A percentile compares a stretch with the other conserved stretches of the same genome.
Evolutionary conservation across 2,113 vertebrate genomes (phyloP).

Genomic region (Colaptes auratus): DNA sequence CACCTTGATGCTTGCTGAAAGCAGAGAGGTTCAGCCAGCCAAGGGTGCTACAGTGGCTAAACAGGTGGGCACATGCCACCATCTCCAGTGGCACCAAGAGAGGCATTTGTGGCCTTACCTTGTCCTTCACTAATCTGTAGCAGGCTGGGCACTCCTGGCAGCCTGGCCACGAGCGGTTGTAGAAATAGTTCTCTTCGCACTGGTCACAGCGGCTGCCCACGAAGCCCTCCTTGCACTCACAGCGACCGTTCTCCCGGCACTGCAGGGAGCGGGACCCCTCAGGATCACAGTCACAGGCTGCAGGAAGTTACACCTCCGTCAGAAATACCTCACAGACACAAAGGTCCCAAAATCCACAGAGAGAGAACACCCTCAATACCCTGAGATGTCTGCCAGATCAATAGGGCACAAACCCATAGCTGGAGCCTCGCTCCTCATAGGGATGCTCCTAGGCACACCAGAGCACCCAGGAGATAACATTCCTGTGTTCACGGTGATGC

Average conservation of each 20-base stretch:
- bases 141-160: slow-evolving; percentile 97
- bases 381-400: neutral
- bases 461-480: neutral
- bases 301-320: neutral
- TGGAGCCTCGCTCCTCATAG: accelerated
- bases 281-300: slow-evolving; percentile 94
- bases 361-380: neutral
- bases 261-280: slow-evolving; percentile 89
- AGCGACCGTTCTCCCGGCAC: slow-evolving; percentile 87
- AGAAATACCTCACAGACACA: neutral
- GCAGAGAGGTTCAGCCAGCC: neutral
- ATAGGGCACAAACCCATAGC: neutral
- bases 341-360: neutral
- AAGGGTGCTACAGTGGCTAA: accelerated
- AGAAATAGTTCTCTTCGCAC: slow-evolving; percentile 98
- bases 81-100: neutral
- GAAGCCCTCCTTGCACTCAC: slow-evolving; percentile 90
- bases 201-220: slow-evolving; percentile 94
- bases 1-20: neutral
- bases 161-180: slow-evolving; percentile 90
- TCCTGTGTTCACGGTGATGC: neutral
- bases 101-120: slow-evolving; percentile 73
- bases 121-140: slow-evolving; percentile 93
- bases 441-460: accelerated
- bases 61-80: accelerated